Percentiles rank a stretch among this genome's conserved stretches.
Evolutionary conservation across 2,797 vertebrate genomes (phyloP).

Genomic region (Apogon hyalosoma): DNA sequence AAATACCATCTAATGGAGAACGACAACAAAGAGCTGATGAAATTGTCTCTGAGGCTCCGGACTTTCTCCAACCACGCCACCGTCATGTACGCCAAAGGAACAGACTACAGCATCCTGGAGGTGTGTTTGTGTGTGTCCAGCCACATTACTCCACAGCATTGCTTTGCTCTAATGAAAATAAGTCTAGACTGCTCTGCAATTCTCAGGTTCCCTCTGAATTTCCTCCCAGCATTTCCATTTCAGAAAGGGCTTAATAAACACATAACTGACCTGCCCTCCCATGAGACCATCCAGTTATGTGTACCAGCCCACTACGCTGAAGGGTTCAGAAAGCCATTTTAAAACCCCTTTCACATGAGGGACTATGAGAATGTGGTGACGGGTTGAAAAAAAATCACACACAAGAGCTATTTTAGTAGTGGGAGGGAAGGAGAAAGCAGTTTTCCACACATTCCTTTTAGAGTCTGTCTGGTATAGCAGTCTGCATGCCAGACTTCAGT

Average conservation of each 20-base stretch:
- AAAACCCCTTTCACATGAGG: conserved; percentile 63
- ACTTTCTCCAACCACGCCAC: conserved; percentile 93
- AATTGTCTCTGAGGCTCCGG: conserved; percentile 90
- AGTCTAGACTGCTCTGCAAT: conserved; percentile 22
- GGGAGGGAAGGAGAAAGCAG: conserved; percentile 71
- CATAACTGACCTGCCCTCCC: conserved; percentile 20
- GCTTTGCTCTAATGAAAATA: conserved; percentile 31
- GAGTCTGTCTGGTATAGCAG: conserved; percentile 54
- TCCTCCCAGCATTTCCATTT: conserved; percentile 45
- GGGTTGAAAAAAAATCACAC: conserved; percentile 58
- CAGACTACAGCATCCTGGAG: conserved; percentile 98
- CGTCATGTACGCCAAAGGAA: conserved; percentile 96
- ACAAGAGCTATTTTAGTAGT: conserved; percentile 76
- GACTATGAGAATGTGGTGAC: conserved; percentile 72
- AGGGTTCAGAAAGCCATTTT: conserved; percentile 62
- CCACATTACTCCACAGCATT: not conserved
- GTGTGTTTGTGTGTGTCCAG: conserved; percentile 70
- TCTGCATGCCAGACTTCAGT: conserved; percentile 49
- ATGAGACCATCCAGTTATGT: conserved; percentile 27
- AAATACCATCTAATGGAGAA: conserved; percentile 94
- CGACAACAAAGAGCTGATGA: conserved; percentile 98
- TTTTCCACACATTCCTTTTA: conserved; percentile 80
- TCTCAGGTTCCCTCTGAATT: conserved; percentile 20
- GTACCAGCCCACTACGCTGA: conserved; percentile 24
- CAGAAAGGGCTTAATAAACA: conserved; percentile 44